These are phyloP conservation scores for Rhegmatorhina hoffmannsi DNA, from an alignment of 2,113 vertebrate genomes.

Conservation along the genomic window DNA sequence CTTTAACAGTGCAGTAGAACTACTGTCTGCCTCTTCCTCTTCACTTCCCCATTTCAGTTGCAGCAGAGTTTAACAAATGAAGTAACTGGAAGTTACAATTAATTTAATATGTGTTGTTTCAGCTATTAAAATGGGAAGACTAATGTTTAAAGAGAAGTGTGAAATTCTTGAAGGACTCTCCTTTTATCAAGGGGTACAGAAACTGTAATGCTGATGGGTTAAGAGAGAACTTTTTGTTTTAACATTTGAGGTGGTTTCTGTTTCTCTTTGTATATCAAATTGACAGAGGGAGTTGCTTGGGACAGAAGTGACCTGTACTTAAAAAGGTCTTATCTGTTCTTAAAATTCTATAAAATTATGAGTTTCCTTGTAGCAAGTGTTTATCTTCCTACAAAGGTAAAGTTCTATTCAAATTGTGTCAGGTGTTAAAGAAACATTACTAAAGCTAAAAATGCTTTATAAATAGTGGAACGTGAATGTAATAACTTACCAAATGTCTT, in stretches of 20 bases:
- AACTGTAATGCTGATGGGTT: background rate
- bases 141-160: background rate
- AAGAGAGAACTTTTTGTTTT: background rate
- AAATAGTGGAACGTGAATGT: background rate
- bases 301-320: background rate
- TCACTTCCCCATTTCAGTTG: background rate
- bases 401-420: background rate
- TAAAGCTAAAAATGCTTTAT: slow-evolving; percentile 1
- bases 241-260: background rate
- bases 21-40: background rate
- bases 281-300: background rate
- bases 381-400: background rate
- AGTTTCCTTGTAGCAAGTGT: background rate
- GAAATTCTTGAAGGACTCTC: background rate
- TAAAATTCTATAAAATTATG: background rate
- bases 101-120: background rate
- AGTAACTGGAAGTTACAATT: background rate
- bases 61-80: background rate
- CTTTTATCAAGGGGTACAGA: background rate
- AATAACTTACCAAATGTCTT: background rate
- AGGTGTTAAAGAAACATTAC: background rate
- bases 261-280: background rate
- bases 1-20: background rate
- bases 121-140: background rate
- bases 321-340: background rate